These are phyloP conservation scores for Oscheius sp. DNA, from an alignment of 2,888 invertebrate species.

Conservation along the genomic window DNA sequence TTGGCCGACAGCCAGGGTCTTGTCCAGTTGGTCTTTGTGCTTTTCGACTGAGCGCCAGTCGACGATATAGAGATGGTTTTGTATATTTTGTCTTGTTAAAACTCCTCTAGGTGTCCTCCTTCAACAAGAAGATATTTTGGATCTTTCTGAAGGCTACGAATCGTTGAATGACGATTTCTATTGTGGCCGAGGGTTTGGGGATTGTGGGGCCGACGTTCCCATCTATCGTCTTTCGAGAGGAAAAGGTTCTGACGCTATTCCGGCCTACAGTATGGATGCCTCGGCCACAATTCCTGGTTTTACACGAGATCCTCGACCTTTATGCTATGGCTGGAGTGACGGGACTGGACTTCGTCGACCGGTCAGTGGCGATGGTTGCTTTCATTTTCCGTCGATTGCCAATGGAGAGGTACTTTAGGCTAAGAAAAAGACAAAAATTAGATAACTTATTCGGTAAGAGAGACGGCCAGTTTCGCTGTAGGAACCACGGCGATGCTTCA, in stretches of 20 bases:
- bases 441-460: conserved; percentile 36
- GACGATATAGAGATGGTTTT: conserved; percentile 16
- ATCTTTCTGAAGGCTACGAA: conserved; percentile 13
- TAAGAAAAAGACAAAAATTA: conserved; percentile 9
- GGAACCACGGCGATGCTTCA: conserved; percentile 52
- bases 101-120: conserved; percentile 12
- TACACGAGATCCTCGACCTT: conserved; percentile 39
- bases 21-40: conserved; percentile 26
- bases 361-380: conserved; percentile 34
- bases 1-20: conserved; percentile 13
- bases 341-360: conserved; percentile 34
- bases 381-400: conserved; percentile 18
- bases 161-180: conserved; percentile 42
- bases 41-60: conserved; percentile 4
- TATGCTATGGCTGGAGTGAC: conserved; percentile 50
- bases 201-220: conserved; percentile 52
- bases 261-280: conserved; percentile 43
- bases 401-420: conserved; percentile 17
- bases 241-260: conserved; percentile 19
- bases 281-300: conserved; percentile 36
- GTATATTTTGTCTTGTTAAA: not conserved
- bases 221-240: conserved; percentile 35
- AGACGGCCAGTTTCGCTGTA: conserved; percentile 28
- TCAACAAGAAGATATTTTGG: conserved; percentile 26
- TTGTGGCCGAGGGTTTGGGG: conserved; percentile 35